Base-by-base conservation (phyloP, 1,140 invertebrate species). In the Plodia interpunctella region DNA sequence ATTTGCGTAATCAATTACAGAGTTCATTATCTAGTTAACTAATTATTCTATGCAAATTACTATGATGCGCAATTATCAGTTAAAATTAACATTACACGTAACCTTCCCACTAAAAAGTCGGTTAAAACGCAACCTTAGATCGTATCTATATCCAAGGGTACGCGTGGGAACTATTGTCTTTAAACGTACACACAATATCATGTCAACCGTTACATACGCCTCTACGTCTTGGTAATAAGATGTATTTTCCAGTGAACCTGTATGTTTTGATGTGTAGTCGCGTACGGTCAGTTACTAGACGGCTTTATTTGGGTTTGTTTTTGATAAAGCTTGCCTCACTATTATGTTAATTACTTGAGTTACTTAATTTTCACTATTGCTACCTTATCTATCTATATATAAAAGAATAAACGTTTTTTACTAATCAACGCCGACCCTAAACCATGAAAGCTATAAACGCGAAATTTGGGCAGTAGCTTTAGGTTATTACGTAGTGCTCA, bases 121-220 rank as follows among this genome's bases (percentile, higher is more conserved):
- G 38, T 44, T 44, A 44, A 44, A 11, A 32, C 30, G 38, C 38
- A 44, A 44, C 38, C 38, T 44, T 15, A 44, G 38, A 44, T 44
- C 38, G 15, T 44, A 44, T 44, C 38, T 35, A 3, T 1, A 35
- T 2, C n/a, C 38, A 44, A 44, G 38, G 38, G 13, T 44, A 44
- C 2, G 38, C n/a, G 38, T 44, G 38, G 38, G 38, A 44, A 35
- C 32, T 13, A 44, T 44, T 44, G 38, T 44, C 38, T 44, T 44
- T 15, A 44, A 44, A 0, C 8, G 38, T 44, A 44, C 38, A 44
- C 15, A 15, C 13, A 44, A 44, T n/a, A n/a, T 15, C 3, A 44
- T 17, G 15, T 44, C 5, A 15, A 2, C 1, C 15, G 1, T 5
- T 10, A 44, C n/a, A 15, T 44, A 2, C 13, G 2, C 38, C 15